These are phyloP conservation scores for Aphaenogaster rudis DNA, from an alignment of 1,140 invertebrate species.

Conservation along the genomic window DNA sequence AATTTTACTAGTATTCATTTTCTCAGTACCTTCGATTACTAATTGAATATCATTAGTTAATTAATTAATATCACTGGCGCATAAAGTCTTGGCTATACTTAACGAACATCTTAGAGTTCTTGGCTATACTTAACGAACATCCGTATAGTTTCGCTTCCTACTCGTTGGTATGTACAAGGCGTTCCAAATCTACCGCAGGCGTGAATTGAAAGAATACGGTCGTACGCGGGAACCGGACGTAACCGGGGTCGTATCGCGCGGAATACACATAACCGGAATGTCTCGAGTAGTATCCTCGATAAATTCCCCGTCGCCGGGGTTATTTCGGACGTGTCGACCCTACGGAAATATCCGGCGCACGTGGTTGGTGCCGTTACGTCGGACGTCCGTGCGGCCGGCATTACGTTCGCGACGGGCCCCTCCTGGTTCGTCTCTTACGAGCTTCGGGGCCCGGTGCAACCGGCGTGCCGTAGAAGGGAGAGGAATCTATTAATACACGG, in stretches of 20 bases:
- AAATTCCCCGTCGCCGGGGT: slow-evolving; percentile 69
- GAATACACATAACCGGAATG: slow-evolving; percentile 53
- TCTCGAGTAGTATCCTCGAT: slow-evolving; percentile 66
- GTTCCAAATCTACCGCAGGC: background rate
- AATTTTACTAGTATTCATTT: background rate
- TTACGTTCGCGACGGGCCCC: slow-evolving; percentile 19
- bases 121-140: background rate
- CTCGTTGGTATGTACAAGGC: background rate
- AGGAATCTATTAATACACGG: slow-evolving; percentile 57
- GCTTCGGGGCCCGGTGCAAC: slow-evolving; percentile 9
- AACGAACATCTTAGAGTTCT: background rate
- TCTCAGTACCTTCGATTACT: background rate
- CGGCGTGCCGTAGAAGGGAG: background rate
- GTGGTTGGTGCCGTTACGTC: slow-evolving; percentile 53
- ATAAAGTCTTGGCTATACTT: background rate
- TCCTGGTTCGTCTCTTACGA: background rate
- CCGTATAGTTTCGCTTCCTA: background rate
- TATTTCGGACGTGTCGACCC: slow-evolving; percentile 64
- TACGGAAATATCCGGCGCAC: slow-evolving; percentile 70
- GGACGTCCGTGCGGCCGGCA: slow-evolving; percentile 34
- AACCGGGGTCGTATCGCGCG: slow-evolving; percentile 35
- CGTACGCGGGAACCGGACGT: background rate
- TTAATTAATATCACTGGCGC: background rate
- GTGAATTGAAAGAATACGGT: slow-evolving; percentile 29
- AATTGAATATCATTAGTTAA: background rate